Evolutionary conservation across 2,113 vertebrate species (phyloP), one percentile per base, ranked within the genome.

Genomic region (Grammomys dolichurus): DNA sequence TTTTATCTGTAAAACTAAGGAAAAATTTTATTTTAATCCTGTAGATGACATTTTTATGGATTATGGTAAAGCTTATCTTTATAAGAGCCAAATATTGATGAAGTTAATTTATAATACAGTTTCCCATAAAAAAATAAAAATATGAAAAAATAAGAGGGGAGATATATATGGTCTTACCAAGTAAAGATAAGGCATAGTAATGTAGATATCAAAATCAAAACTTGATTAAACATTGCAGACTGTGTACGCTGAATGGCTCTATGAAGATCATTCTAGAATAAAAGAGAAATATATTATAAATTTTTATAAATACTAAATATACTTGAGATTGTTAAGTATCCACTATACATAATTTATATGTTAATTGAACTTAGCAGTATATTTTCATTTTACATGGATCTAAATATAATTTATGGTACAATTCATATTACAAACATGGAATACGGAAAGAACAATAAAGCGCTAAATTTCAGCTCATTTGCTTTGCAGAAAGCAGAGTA

Each of bases 161-260:
- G 73, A 13, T 26, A 87, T 69, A 36, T 6, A 88, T 19, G 70
- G 8, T 98, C 99, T 99, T 98, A 99, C 99, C 99, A 99, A 65
- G 99, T 99, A 97, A 99, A 99, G 97, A 99, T 99, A 97, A 99
- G 99, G 98, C 99, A 99, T 28, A 99, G 91, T 85, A 99, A 98
- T 28, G 99, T 99, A 43, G 99, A 99, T 98, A 99, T 99, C 98
- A 99, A 98, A 98, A 99, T 99, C 96, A 99, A 98, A 95, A 99
- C 98, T 98, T 99, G 99, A 97, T 99, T 99, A 97, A 99, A 99
- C 99, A 99, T 99, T 94, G 99, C 99, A 3, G 99, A 99, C 91
- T 99, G 99, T 54, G 98, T 99, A 54, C 99, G 98, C 54, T 99
- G 99, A 97, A 99, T 99, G 90, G 99, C 99, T 98, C 99, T 98